A percentile compares a stretch with the other conserved stretches of the same genome.
Evolutionary conservation across 1,140 invertebrate genomes (phyloP).

Genomic region (Stenopsyche tienmushanensis): DNA sequence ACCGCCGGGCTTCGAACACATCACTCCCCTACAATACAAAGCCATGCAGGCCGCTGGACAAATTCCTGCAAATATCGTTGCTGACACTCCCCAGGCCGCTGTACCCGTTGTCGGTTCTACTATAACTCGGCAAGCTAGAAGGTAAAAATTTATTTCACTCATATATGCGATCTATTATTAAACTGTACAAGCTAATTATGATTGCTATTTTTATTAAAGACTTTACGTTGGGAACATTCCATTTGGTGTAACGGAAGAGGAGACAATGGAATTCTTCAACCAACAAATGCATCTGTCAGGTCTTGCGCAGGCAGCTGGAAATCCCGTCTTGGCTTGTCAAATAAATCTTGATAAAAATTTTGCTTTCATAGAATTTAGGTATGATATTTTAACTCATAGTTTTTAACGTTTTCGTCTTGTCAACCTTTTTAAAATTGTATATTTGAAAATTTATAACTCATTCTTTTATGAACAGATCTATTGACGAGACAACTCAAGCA

Average conservation of each 20-base stretch:
- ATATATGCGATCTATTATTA: not conserved
- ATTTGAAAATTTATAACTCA: not conserved
- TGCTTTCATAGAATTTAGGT: conserved; percentile 93
- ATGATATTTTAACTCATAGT: conserved; percentile 7
- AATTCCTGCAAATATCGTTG: conserved; percentile 89
- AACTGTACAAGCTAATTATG: not conserved
- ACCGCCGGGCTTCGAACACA: conserved; percentile 97
- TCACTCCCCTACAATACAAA: conserved; percentile 89
- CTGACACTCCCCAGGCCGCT: conserved; percentile 86
- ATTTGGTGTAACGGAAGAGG: conserved; percentile 99
- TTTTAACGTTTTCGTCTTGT: not conserved
- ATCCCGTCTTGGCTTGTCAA: conserved; percentile 97
- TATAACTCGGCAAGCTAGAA: conserved; percentile 93
- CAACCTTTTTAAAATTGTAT: not conserved
- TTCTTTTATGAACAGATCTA: conserved; percentile 74
- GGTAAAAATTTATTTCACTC: conserved; percentile 38
- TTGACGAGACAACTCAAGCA: conserved; percentile 99
- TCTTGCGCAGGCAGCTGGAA: conserved; percentile 95
- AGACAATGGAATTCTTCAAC: conserved; percentile 99
- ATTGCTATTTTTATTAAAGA: conserved; percentile 20
- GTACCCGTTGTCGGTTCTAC: conserved; percentile 98
- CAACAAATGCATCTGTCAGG: conserved; percentile 99
- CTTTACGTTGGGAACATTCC: conserved; percentile 99
- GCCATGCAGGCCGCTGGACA: conserved; percentile 89
- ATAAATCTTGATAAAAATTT: conserved; percentile 99